These are phyloP conservation scores for Desmodus rotundus DNA, from an alignment of 2,113 vertebrate genomes.

Conservation along the genomic window DNA sequence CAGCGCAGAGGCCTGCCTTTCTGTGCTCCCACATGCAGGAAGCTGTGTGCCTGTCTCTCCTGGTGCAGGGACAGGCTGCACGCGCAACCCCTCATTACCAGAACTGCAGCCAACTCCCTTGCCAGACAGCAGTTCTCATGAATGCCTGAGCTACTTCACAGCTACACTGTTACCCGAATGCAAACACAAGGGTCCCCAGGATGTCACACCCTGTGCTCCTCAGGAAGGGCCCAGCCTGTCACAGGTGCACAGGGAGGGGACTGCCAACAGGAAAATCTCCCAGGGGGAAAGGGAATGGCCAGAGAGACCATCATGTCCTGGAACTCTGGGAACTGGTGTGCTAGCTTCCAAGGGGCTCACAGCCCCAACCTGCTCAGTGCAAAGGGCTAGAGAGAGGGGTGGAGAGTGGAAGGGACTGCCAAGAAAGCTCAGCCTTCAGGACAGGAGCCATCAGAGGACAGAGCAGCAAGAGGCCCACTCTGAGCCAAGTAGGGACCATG, in stretches of 20 bases:
- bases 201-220: background rate
- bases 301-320: background rate
- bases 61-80: accelerated
- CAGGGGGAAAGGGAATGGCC: background rate
- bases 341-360: background rate
- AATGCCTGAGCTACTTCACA: background rate
- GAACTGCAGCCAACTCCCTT: background rate
- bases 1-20: background rate
- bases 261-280: background rate
- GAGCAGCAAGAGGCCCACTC: background rate
- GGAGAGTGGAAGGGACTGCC: background rate
- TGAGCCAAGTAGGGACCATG: background rate
- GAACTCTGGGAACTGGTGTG: background rate
- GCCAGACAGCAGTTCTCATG: background rate
- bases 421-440: background rate
- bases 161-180: background rate
- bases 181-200: background rate
- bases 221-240: background rate
- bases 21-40: background rate
- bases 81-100: background rate
- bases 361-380: no score
- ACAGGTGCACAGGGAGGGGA: background rate
- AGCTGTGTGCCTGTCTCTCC: background rate
- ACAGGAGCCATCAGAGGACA: background rate
- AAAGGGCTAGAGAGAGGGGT: accelerated